Conservation (phyloP, 2,113 vertebrate genomes). For the Barnardius zonarius region DNA sequence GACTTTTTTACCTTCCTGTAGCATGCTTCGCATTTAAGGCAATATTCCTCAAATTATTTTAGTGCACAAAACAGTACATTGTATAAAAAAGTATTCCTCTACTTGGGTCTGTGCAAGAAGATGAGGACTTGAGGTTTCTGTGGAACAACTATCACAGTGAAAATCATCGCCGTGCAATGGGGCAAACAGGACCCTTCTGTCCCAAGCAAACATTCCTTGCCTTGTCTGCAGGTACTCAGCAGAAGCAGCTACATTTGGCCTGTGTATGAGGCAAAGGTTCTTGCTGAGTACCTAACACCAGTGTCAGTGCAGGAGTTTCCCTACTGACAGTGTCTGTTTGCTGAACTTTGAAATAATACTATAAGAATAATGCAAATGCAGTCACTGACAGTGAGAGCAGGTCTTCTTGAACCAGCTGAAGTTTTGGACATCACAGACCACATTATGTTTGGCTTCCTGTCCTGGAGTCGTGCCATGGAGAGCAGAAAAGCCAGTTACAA, state of each 20-base stretch:
- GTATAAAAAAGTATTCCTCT: not conserved
- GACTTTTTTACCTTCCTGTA: not conserved
- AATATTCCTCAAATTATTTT: not conserved
- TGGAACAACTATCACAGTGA: not conserved
- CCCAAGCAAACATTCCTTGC: not conserved
- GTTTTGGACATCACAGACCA: not conserved
- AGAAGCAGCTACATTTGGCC: not conserved
- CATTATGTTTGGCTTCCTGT: not conserved
- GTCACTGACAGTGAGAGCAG: not conserved
- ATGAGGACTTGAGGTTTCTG: not conserved
- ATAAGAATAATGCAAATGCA: no score
- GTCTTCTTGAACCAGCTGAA: not conserved
- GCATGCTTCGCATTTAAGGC: not conserved
- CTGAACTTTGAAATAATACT: not conserved
- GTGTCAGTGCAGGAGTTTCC: not conserved
- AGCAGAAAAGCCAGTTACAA: not conserved
- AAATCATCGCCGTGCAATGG: not conserved
- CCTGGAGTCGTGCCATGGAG: not conserved
- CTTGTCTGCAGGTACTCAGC: not conserved
- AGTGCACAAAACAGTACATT: not conserved
- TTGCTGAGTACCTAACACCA: not conserved
- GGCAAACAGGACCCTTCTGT: not conserved
- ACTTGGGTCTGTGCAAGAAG: not conserved
- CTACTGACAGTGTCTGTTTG: not conserved
- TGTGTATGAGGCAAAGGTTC: not conserved